Conservation (phyloP, 2,888 invertebrate species). For the Penaeus monodon region DNA sequence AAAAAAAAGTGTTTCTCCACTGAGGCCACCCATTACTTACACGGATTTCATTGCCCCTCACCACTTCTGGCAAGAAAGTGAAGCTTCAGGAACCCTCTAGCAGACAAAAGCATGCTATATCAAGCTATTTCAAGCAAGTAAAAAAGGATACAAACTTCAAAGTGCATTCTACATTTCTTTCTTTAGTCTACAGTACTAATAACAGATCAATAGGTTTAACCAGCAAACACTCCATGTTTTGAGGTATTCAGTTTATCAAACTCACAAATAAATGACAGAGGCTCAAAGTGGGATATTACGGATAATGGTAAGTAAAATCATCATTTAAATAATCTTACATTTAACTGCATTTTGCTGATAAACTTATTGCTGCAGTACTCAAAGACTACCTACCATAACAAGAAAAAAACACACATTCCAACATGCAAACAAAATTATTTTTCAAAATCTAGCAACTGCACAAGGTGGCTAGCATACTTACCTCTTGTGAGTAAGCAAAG, state of each 20-base stretch:
- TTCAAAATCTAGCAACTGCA: no score
- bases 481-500: slow-evolving; percentile 23
- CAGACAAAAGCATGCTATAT: slow-evolving; percentile 25
- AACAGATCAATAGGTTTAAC: not conserved
- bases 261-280: no score
- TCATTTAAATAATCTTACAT: no score
- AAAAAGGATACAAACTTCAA: not conserved
- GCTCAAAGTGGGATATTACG: no score
- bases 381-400: not conserved
- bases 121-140: slow-evolving; percentile 17
- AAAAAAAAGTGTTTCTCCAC: slow-evolving; percentile 43
- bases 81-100: slow-evolving; percentile 5
- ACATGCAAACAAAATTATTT: no score
- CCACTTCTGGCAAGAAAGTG: slow-evolving; percentile 40
- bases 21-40: slow-evolving; percentile 47
- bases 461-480: slow-evolving; percentile 41
- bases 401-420: no score
- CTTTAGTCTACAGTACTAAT: not conserved
- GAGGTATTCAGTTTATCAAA: no score
- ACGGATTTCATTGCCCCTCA: slow-evolving; percentile 28
- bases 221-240: not conserved
- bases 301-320: no score
- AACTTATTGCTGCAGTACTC: not conserved
- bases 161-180: not conserved
- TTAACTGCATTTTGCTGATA: no score